phyloP scores from a whole-genome alignment of 2,113 vertebrate species.

The Clupea harengus region DNA sequence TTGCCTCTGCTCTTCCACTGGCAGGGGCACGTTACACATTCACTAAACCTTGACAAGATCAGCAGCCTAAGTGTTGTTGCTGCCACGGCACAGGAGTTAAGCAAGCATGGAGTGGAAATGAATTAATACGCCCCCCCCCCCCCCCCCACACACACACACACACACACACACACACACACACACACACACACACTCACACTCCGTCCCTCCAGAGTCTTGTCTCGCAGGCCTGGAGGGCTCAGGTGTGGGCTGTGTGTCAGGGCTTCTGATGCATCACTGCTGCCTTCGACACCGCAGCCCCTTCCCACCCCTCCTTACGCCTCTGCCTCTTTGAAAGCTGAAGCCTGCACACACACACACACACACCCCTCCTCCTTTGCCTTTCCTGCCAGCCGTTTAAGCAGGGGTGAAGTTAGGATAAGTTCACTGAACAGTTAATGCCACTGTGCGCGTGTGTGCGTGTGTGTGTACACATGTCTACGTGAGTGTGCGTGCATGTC shows the following conservation, averaged over 20 bases:
- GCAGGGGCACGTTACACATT: background rate
- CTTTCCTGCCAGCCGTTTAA: background rate
- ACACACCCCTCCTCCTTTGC: background rate
- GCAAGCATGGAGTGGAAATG: background rate
- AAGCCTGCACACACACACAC: constrained; percentile 17
- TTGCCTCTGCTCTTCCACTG: background rate
- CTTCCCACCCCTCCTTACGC: background rate
- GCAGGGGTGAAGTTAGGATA: constrained; percentile 1
- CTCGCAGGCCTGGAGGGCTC: constrained; percentile 31
- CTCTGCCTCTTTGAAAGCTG: constrained; percentile 17
- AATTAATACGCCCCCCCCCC: background rate
- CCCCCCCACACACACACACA: background rate
- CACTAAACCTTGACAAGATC: background rate
- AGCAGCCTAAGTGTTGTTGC: background rate
- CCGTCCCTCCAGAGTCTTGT: background rate
- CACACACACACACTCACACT: constrained; percentile 12
- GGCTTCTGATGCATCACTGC: constrained; percentile 8
- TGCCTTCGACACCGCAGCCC: constrained; percentile 20
- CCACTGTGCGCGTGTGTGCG: constrained; percentile 6
- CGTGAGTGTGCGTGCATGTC: constrained; percentile 27
- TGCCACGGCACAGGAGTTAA: background rate
- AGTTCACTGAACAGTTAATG: constrained; percentile 9
- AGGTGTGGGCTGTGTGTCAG: constrained; percentile 30
- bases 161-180: constrained; percentile 23
- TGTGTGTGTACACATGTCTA: background rate